Evolutionary conservation across 1,140 invertebrate species (phyloP).

Genomic region (Euura saliciscinereae): DNA sequence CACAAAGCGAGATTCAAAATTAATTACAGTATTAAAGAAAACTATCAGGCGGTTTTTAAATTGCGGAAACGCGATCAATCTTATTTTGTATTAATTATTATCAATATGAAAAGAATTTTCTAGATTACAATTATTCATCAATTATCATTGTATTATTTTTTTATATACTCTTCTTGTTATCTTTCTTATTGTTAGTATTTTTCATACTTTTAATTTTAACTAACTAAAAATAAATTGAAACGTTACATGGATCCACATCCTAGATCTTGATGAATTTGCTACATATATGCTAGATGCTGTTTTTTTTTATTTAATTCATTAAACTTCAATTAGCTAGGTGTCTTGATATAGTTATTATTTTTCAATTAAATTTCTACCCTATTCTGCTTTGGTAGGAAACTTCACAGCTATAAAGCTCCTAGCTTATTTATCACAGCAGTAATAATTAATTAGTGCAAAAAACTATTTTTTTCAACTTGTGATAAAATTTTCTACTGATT

Average conservation of each 20-base stretch:
- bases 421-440: slow-evolving; percentile 2
- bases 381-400: not conserved
- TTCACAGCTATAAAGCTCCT: slow-evolving; percentile 3
- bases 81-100: no score
- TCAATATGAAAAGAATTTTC: not conserved
- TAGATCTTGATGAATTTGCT: not conserved
- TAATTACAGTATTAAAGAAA: no score
- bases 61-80: no score
- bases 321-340: no score
- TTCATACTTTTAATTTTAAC: no score
- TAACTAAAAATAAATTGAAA: no score
- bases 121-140: not conserved
- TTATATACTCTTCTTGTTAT: not conserved
- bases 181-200: no score
- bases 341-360: no score
- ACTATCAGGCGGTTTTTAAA: no score
- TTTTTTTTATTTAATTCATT: not conserved
- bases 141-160: no score
- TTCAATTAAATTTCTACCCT: not conserved
- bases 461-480: not conserved
- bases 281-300: slow-evolving; percentile 4
- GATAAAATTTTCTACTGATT: slow-evolving; percentile 7
- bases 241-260: not conserved
- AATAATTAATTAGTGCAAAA: slow-evolving; percentile 5
- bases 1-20: no score